These are phyloP conservation scores for Thecophora atra DNA, from an alignment of 2,888 invertebrate genomes.

Conservation along the genomic window DNA sequence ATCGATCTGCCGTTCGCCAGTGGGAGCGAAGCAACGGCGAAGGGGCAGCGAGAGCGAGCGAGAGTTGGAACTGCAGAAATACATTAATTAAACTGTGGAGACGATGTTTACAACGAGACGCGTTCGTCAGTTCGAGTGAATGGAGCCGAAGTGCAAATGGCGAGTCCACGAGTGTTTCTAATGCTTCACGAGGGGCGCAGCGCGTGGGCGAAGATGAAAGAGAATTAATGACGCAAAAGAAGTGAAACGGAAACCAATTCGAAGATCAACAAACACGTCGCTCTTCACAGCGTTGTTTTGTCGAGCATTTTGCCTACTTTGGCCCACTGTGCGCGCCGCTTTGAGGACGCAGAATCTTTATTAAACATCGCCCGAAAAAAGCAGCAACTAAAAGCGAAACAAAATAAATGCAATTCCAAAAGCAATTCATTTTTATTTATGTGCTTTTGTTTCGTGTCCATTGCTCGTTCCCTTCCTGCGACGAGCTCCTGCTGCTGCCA, in stretches of 20 bases:
- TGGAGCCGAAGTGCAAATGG: too few species aligned
- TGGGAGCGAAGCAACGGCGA: not conserved
- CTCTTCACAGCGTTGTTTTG: too few species aligned
- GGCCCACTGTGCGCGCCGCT: not conserved
- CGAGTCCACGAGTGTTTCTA: not conserved
- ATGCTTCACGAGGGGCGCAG: not conserved
- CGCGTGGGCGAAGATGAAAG: slow-evolving; percentile 6
- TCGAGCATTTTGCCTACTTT: too few species aligned
- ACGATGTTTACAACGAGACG: not conserved
- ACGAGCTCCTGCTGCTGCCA: not conserved
- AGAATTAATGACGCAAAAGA: not conserved
- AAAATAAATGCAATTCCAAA: slow-evolving; percentile 26
- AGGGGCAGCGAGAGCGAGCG: not conserved
- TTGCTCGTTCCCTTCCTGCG: not conserved
- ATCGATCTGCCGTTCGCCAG: slow-evolving; percentile 16
- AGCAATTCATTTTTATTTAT: slow-evolving; percentile 25
- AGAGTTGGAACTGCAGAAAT: slow-evolving; percentile 11
- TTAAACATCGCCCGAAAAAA: not conserved
- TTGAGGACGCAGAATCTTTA: not conserved
- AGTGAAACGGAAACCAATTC: not conserved
- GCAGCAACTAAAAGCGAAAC: slow-evolving; percentile 14
- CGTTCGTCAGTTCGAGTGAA: not conserved
- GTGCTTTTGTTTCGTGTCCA: not conserved
- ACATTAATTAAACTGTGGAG: slow-evolving; percentile 40
- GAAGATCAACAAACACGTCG: not conserved